phyloP scores from a whole-genome alignment of 2,113 vertebrate species.

The Pseudorasbora parva region DNA sequence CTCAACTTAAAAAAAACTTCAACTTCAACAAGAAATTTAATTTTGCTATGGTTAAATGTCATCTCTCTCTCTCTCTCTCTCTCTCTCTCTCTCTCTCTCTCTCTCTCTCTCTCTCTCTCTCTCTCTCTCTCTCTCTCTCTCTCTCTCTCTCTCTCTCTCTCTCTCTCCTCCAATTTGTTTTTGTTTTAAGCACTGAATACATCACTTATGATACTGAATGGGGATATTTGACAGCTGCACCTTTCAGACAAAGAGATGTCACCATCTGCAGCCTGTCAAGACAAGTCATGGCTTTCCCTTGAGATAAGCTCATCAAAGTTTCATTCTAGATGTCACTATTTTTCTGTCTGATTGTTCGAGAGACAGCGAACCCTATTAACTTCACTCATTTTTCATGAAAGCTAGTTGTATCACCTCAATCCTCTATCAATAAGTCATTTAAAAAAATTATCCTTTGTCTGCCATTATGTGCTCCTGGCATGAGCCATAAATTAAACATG shows the following conservation, averaged over 20 bases:
- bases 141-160: no score
- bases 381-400: slow-evolving; percentile 28
- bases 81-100: no score
- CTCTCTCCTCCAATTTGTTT: no score
- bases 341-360: slow-evolving; percentile 32
- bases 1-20: no score
- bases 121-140: no score
- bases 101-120: no score
- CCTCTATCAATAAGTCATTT: slow-evolving; percentile 33
- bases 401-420: slow-evolving; percentile 19
- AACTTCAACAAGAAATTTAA: no score
- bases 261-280: slow-evolving; percentile 26
- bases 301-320: slow-evolving; percentile 30
- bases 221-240: background rate
- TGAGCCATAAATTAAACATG: slow-evolving; percentile 30
- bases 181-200: background rate
- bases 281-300: slow-evolving; percentile 20
- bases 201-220: background rate
- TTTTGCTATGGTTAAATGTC: no score
- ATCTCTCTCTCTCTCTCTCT: no score
- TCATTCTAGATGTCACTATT: slow-evolving; percentile 23
- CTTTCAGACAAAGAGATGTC: slow-evolving; percentile 9
- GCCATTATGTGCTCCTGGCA: slow-evolving; percentile 27
- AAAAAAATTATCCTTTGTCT: slow-evolving; percentile 2
- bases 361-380: background rate